Base-by-base conservation (phyloP, 2,797 vertebrate genomes). In the Oreortyx pictus region DNA sequence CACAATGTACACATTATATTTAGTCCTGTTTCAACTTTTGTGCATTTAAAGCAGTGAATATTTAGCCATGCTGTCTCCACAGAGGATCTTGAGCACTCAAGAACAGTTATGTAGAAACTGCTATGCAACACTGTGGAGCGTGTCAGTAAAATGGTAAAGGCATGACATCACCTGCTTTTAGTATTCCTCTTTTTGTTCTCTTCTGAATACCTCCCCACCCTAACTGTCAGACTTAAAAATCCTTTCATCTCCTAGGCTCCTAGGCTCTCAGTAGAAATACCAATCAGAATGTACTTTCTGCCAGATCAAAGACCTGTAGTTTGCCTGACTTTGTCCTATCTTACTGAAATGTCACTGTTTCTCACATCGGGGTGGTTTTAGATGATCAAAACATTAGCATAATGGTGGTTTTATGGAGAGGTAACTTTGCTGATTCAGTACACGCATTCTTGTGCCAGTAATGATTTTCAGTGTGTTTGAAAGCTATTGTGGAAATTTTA, bases 271-370 rank as follows among this genome's bases (percentile, higher is more conserved):
- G 85, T 78, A 91, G 91, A 95, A 92, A 90, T 88, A 84, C 90
- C 83, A 60, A 75, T 92, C 92, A 87, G 91, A 94, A 93, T 97
- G 92, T 90, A 60, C 87, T 97, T 93, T 75, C 59, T 92, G 35
- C 61, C 68, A 90, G 49, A 85, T 96, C 93, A 96, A 82, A 96
- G 77, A 76, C 79, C 82, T 73, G 93, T 46, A 57, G 54, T 94
- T 92, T 23, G 33, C 65, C 64, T 82, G 92, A 68, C 54, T 93
- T 94, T 91, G 83, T 91, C 86, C 81, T 81, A 33, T 92, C 89
- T 62, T 62, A 46, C 46, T 88, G 86, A 94, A 82, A 83, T 96
- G 74, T 91, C 91, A 67, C 41, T 86, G 78, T 89, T 95, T 95
- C 91, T 94, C 71, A 67, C 6, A 18, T 86, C 52, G 77, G 76